Base-by-base conservation (phyloP, 2,797 vertebrate species). In the Syngnathus rostellatus region DNA sequence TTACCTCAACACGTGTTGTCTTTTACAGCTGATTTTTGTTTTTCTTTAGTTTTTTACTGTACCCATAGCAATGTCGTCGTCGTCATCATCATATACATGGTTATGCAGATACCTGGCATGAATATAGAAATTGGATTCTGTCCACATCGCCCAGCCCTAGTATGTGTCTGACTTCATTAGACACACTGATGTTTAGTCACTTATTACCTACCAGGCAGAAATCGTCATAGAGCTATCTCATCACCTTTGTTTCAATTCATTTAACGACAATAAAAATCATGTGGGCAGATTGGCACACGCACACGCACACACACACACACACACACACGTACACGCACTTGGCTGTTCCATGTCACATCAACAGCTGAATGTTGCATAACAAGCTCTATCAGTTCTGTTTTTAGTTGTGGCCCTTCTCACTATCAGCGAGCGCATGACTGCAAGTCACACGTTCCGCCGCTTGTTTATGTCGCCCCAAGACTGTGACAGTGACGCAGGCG, bases 341-440 rank as follows among this genome's bases (percentile, higher is more conserved):
- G 16, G 40, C 8, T 17, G 19, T 6, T 62, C 5, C 60, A 9
- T 5, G 3, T 81, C 70, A 72, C 51, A 12, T 16, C 73, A 76
- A 78, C 83, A 84, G 78, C 58, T 79, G 76, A 39, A 63, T 51
- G 68, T 87, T 89, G 40, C 78, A 66, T 84, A 86, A 89, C 69
- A 72, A 19, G 64, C 64, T 37, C n/a, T 38, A 55, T 12, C 53
- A 17, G 38, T 1, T 65, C 64, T 65, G 64, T 65, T 65, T 65
- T 65, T 65, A 65, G 64, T 40, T 14, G 17, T 17, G 37, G 39
- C 10, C n/a, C 39, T 41, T 41, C 51, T 43, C 21, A 6, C 48
- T 64, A 64, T 41, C 50, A 23, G 48, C 5, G 50, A 64, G 63
- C 63, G 38, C 63, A 40, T 64, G 63, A 64, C 63, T 40, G 3